Conservation (phyloP, 2,797 vertebrate genomes). For the Urosaurus nigricauda region DNA sequence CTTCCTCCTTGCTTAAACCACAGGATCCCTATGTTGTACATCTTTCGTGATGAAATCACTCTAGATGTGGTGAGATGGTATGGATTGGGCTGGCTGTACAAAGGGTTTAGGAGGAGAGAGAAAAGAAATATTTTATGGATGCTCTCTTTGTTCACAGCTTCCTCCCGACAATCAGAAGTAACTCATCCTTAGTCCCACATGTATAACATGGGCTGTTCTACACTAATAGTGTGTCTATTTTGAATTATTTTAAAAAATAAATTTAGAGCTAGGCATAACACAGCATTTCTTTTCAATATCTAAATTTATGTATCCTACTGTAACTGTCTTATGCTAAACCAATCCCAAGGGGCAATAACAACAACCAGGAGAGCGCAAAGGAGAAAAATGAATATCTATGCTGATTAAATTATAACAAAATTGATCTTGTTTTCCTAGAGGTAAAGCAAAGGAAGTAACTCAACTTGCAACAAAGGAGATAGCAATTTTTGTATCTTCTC, state of each 20-base stretch:
- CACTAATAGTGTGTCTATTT: background rate
- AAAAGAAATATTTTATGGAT: background rate
- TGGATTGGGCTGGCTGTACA: background rate
- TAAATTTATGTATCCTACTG: background rate
- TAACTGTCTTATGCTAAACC: conserved; percentile 20
- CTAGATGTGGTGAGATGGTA: background rate
- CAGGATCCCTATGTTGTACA: too few relatives aligned
- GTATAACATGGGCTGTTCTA: background rate
- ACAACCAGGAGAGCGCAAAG: background rate
- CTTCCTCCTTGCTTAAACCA: too few relatives aligned
- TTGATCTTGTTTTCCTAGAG: conserved; percentile 55
- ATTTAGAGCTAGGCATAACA: background rate
- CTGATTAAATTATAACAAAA: conserved; percentile 57
- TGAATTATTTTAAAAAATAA: background rate
- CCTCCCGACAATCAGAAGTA: background rate
- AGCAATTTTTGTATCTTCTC: conserved; percentile 50
- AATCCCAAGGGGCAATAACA: conserved; percentile 26
- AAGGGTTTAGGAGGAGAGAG: background rate
- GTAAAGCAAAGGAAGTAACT: conserved; percentile 45
- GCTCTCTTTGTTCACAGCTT: background rate
- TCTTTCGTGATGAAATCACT: background rate
- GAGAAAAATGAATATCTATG: conserved; percentile 43
- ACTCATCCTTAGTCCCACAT: background rate
- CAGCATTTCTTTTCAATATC: background rate
- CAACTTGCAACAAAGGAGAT: conserved; percentile 51